These are phyloP conservation scores for Orthonyx spaldingii DNA, from an alignment of 2,113 vertebrate genomes.

Conservation along the genomic window DNA sequence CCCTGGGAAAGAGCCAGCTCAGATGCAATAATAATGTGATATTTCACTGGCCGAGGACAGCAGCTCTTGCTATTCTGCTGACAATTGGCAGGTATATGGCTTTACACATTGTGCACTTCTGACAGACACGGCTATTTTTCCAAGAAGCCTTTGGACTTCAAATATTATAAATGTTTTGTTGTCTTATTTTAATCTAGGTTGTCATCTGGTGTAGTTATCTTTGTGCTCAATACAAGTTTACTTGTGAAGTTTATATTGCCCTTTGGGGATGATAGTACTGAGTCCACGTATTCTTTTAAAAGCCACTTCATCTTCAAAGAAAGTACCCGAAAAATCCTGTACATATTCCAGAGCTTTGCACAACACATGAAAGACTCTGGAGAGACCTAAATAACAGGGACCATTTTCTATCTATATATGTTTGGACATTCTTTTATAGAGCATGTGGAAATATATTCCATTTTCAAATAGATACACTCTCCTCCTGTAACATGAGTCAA, in stretches of 20 bases:
- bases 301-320: not conserved
- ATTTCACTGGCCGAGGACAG: not conserved
- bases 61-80: not conserved
- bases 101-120: not conserved
- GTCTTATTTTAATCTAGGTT: conserved; percentile 17
- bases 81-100: not conserved
- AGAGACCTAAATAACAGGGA: not conserved
- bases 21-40: conserved; percentile 2
- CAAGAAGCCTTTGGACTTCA: not conserved
- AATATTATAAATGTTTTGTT: not conserved
- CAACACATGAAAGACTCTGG: not conserved
- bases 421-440: conserved; percentile 34
- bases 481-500: conserved; percentile 62
- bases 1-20: conserved; percentile 33
- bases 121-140: not conserved
- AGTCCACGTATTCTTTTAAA: not conserved
- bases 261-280: not conserved
- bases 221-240: not conserved
- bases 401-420: conserved; percentile 1
- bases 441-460: conserved; percentile 40
- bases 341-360: not conserved
- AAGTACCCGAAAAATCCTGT: not conserved
- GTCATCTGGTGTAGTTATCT: not conserved
- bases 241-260: not conserved
- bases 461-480: conserved; percentile 48